These are phyloP conservation scores for Hymenochirus boettgeri DNA, from an alignment of 2,113 vertebrate species.

Conservation along the genomic window DNA sequence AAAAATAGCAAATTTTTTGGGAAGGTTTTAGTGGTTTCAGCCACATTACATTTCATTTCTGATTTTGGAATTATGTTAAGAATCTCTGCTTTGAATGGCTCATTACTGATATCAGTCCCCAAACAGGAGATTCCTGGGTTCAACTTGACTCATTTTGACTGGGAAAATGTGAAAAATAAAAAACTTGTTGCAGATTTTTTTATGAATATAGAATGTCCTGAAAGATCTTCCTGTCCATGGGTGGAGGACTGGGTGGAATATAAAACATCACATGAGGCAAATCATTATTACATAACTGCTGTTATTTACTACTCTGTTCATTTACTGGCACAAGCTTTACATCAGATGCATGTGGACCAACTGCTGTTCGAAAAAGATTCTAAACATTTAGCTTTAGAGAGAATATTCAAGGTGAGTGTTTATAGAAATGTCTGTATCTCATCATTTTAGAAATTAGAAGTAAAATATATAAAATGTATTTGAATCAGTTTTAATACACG, in stretches of 20 bases:
- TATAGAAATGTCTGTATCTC: too few relatives aligned
- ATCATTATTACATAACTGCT: too few relatives aligned
- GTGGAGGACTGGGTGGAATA: background rate
- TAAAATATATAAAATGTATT: too few relatives aligned
- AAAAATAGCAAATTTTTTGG: too few relatives aligned
- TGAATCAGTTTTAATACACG: too few relatives aligned
- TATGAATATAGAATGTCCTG: background rate
- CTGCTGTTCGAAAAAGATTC: too few relatives aligned
- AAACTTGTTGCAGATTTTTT: background rate
- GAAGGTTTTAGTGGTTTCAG: background rate
- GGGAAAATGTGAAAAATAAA: background rate
- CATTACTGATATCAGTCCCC: background rate
- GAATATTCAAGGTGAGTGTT: too few relatives aligned
- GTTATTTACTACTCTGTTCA: background rate
- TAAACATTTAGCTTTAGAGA: too few relatives aligned
- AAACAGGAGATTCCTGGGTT: background rate
- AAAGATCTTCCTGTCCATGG: background rate
- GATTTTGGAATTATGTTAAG: background rate
- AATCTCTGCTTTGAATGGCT: constrained; percentile 5
- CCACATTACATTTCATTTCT: background rate
- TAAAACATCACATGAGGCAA: too few relatives aligned
- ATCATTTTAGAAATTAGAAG: too few relatives aligned
- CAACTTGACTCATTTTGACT: background rate
- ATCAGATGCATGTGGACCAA: background rate
- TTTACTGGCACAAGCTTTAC: background rate